Evolutionary conservation across 2,888 invertebrate genomes (phyloP).

Genomic region (Dasysyrphus tricinctus): DNA sequence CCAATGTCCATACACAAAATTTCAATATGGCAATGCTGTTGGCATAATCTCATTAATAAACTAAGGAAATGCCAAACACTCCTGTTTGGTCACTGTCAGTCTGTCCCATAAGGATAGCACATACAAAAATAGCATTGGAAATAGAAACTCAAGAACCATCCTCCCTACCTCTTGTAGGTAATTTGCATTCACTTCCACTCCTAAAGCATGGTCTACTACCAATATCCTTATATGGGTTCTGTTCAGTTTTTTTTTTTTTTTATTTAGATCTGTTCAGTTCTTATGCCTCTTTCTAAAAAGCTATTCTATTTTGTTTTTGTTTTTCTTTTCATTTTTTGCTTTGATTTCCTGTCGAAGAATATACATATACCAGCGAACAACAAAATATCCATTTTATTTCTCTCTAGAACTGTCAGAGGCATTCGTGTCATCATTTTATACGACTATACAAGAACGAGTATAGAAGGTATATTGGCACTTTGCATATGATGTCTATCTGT

Average conservation of each 20-base stretch:
- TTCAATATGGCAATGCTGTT: too few species aligned
- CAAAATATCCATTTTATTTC: constrained; percentile 17
- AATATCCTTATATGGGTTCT: not conserved
- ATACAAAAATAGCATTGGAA: not conserved
- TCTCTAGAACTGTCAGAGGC: constrained; percentile 26
- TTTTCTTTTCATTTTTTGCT: constrained; percentile 4
- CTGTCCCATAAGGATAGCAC: not conserved
- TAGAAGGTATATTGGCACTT: constrained; percentile 46
- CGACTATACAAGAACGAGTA: not conserved
- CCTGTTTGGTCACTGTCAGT: not conserved
- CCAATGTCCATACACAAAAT: too few species aligned
- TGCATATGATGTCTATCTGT: constrained; percentile 45
- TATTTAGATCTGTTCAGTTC: not conserved
- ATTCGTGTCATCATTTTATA: constrained; percentile 22
- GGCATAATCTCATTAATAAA: too few species aligned
- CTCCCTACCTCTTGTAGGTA: not conserved
- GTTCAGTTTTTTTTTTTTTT: not conserved
- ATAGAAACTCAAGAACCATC: not conserved
- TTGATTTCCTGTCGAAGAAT: constrained; percentile 30
- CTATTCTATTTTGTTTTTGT: not conserved
- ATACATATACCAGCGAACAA: not conserved
- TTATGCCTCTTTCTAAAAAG: not conserved
- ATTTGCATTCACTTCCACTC: not conserved
- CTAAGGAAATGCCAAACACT: too few species aligned
- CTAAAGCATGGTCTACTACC: too few species aligned